Evolutionary conservation across 1,140 invertebrate genomes (phyloP), one percentile per base, ranked within the genome.

Genomic region (Tetramorium parvispinum): DNA sequence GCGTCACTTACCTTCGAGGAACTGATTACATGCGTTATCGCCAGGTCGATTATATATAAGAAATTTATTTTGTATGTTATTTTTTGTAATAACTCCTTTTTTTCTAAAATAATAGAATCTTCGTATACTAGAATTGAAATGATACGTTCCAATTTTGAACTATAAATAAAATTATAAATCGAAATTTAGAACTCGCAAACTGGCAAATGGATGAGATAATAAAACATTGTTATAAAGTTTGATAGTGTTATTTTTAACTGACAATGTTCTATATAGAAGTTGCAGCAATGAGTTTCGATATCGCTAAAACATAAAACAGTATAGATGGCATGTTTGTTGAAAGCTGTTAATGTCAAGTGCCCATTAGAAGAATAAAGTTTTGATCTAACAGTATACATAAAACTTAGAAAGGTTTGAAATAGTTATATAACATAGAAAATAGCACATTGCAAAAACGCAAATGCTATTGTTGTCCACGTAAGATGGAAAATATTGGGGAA

Each of bases 101-200:
- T 37, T 32, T 59, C 8, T 8, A 18, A 65, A 66, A n/a, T 16
- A 24, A 51, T 51, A 32, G 3, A 32, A 32, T 32, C 13, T 6
- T 24, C 8, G 32, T 4, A 5, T 11, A 7, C 16, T 61, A 37
- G 2, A 40, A 10, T 18, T 16, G 61, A 27, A 77, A 46, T 27
- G 18, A 32, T 53, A 43, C 8, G 51, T 21, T 11, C 37, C 7
- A 10, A 43, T 61, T 21, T 27, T 18, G 49, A 59, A 57, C 24
- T 86, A 65, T 88, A 57, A 57, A 57, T 57, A 8, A 11, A 11
- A 55, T 11, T 57, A 11, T 24, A 88, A 86, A 89, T 82, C 76
- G 51, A 18, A 24, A 86, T 71, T 66, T 68, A 59, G 68, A 16
- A 13, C 46, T 46, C 18, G 32, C 32, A 32, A 32, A 32, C 49